Base-by-base conservation (phyloP, 92 coral and sea anemone genomes). In the Porites cylindrica region DNA sequence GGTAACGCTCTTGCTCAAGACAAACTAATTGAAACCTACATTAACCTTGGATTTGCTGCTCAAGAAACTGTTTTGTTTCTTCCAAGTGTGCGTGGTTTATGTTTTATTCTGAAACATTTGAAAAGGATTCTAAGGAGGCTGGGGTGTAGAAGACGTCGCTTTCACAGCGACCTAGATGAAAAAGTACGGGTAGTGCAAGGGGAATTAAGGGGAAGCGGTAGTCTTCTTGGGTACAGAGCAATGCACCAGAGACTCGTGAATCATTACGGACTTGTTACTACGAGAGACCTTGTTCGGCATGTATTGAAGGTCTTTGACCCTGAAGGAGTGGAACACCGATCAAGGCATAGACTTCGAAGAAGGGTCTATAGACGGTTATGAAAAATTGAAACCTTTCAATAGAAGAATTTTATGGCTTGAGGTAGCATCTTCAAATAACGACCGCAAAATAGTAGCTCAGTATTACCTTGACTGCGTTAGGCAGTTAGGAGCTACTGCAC, bases 121-220 rank as follows among this genome's bases (percentile, higher is more conserved):
- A 91, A 85, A 81, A 81, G 86, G 51, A 91, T 87, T 66, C 78
- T 87, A 1, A 69, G 83, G 51, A 53, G 62, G 18, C 24, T 70
- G 62, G 85, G 94, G 17, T 77, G 91, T 58, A 21, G 51, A 80
- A 75, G 87, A 54, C 73, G 89, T 56, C 18, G 75, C 58, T 19
- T 1, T 62, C 66, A 5, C 11, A 90, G 86, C 51, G 47, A 80
- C 60, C 59, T 75, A 10, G 77, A 82, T 29, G 80, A 83, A 13
- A 29, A 78, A 23, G 84, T 83, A 61, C 51, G 68, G 10, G 82
- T 51, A 17, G 83, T 90, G 10, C 75, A 83, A 24, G 56, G 18
- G 63, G 89, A 91, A 88, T 77, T 84, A 29, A 62, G 76, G 23
- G 93, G 91, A 7, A 86, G 88, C 77, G 94, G 91, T 24, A 86